Conservation (phyloP, 2,113 vertebrate genomes). For the Sturnus vulgaris region DNA sequence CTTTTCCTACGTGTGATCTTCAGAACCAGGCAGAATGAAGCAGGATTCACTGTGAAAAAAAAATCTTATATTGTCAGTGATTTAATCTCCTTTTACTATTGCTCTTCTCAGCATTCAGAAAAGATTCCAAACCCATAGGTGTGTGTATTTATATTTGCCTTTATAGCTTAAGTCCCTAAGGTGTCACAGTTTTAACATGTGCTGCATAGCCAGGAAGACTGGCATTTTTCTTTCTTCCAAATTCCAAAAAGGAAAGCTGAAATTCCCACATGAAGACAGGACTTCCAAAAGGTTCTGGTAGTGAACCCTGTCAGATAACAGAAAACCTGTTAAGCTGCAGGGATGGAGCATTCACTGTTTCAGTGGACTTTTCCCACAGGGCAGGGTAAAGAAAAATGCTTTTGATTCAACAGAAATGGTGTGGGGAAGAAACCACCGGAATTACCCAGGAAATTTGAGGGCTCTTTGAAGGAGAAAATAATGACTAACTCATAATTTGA, state of each 20-base stretch:
- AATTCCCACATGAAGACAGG: neutral
- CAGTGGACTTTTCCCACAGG: neutral
- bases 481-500: neutral
- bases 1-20: fast-evolving
- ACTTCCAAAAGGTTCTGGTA: neutral
- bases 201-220: neutral
- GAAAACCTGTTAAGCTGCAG: neutral
- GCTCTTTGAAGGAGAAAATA: neutral
- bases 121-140: neutral
- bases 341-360: neutral
- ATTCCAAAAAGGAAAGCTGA: neutral
- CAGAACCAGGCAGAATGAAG: neutral
- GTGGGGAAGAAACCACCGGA: neutral
- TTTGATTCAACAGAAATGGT: neutral
- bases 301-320: neutral
- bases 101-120: neutral
- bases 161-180: neutral
- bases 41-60: neutral
- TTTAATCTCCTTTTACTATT: neutral
- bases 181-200: neutral
- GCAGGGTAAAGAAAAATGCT: neutral
- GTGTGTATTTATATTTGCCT: neutral
- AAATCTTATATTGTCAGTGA: neutral
- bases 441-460: neutral
- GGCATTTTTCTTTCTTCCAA: neutral